Evolutionary conservation across 2,113 vertebrate genomes (phyloP), one percentile per base, ranked within the genome.

Genomic region (Entelurus aequoreus): DNA sequence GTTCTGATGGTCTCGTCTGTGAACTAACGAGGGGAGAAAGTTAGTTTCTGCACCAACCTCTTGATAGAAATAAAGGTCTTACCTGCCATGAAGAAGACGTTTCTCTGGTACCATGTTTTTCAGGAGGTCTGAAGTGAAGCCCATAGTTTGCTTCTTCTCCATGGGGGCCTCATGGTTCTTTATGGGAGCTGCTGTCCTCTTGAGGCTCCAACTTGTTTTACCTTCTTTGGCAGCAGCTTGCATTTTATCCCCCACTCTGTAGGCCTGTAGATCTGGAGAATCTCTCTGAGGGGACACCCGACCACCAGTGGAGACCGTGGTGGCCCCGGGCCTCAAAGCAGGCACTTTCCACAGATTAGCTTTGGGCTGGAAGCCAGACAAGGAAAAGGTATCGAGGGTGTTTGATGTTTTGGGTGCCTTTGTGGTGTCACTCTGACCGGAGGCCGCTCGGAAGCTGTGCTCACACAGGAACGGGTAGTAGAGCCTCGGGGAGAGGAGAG

Each of bases 391-490:
- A 40, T 92, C 72, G 10, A 88, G 47, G 0, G 69, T 62, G 0
- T 76, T 80, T 57, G 53, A 72, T 4, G 69, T 78, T 62, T 88
- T 93, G 79, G 66, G 74, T 2, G 1, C 80, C 86, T 94, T 94
- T 69, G 60, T 53, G n/a, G 86, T 8, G n/a, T 82, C 76, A 1
- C 48, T 65, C 84, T 92, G 79, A 0, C 79, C 13, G 0, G 91
- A 68, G 0, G 87, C 52, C 1, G 88, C 63, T 62, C 89, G 68
- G 0, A 95, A 89, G 4, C 87, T 71, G 50, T 94, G 95, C 63
- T 98, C 96, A 0, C 94, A 93, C 46, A 99, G 84, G 77, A 98
- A 88, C 0, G 97, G 97, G 76, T 95, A 99, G 85, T 95, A 99
- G 48, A 99, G 92, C 16, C 88, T 90, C 1, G 94, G 90, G 0